These are phyloP conservation scores for Latrodectus geometricus DNA, from an alignment of 1,140 invertebrate genomes.

Conservation along the genomic window DNA sequence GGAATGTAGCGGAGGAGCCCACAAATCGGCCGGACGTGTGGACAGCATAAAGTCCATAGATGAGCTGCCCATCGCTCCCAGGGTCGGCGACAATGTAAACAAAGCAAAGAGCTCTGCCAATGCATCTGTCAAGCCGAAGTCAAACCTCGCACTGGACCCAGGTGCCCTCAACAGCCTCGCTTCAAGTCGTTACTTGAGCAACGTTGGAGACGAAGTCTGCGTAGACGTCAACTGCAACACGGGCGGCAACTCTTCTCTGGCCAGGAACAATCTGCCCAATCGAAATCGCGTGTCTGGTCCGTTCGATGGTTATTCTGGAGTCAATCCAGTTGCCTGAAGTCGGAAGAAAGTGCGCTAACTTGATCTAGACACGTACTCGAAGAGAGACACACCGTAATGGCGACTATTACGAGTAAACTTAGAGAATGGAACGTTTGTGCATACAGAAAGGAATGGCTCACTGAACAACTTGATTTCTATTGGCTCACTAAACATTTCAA, in stretches of 20 bases:
- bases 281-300: conserved; percentile 18
- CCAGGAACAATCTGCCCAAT: conserved; percentile 10
- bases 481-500: no score
- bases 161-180: conserved; percentile 66
- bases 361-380: no score
- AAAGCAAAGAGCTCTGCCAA: conserved; percentile 33
- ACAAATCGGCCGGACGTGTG: background rate
- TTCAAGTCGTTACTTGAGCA: background rate
- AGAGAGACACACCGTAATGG: no score
- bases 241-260: conserved; percentile 20
- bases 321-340: conserved; percentile 53
- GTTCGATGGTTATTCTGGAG: conserved; percentile 47
- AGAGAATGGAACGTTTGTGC: no score
- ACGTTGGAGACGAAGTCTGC: conserved; percentile 64
- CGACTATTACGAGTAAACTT: no score
- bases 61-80: conserved; percentile 42
- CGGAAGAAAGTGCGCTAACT: background rate
- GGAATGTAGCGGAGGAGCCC: background rate
- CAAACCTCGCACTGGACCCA: conserved; percentile 72
- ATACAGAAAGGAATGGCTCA: no score
- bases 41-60: conserved; percentile 34
- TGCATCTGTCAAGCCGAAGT: conserved; percentile 64
- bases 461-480: no score
- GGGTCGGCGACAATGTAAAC: conserved; percentile 62
- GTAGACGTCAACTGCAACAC: conserved; percentile 63